These are phyloP conservation scores for Lordiphosa fenestrarum DNA, from an alignment of 2,888 invertebrate genomes.

Conservation along the genomic window DNA sequence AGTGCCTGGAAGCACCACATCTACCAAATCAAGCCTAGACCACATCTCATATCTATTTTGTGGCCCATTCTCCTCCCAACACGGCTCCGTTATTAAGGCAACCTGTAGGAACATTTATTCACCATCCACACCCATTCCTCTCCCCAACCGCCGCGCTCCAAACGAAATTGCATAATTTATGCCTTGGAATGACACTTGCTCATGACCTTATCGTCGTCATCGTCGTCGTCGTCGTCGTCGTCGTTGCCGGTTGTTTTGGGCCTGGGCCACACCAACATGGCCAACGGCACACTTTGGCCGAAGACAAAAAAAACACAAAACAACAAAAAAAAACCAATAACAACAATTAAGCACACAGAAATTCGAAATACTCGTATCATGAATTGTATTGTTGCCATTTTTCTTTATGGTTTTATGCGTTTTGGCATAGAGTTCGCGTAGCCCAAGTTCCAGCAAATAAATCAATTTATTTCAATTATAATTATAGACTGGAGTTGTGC, in stretches of 20 bases:
- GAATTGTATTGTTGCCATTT: slow-evolving; percentile 74
- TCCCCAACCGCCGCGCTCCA: no score
- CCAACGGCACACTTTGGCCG: slow-evolving; percentile 50
- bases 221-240: slow-evolving; percentile 32
- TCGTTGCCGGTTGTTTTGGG: slow-evolving; percentile 25
- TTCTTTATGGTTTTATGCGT: slow-evolving; percentile 66
- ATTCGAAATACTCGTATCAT: slow-evolving; percentile 21
- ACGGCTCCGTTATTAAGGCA: slow-evolving; percentile 13
- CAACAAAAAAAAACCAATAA: slow-evolving; percentile 55
- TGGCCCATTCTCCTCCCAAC: slow-evolving; percentile 6
- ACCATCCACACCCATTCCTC: slow-evolving; percentile 26
- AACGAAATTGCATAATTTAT: slow-evolving; percentile 56
- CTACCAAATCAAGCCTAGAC: no score
- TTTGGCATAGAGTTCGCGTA: slow-evolving; percentile 61
- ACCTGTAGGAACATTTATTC: slow-evolving; percentile 33
- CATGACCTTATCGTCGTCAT: slow-evolving; percentile 68
- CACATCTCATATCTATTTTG: background rate
- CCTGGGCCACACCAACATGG: slow-evolving; percentile 36
- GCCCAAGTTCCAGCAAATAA: slow-evolving; percentile 59
- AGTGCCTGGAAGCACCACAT: no score
- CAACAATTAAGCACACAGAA: slow-evolving; percentile 65
- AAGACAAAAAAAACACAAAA: slow-evolving; percentile 12
- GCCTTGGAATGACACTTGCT: slow-evolving; percentile 73
- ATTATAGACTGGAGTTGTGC: slow-evolving; percentile 70
- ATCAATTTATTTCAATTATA: slow-evolving; percentile 80